These are phyloP conservation scores for Rosalia funebris DNA, from an alignment of 2,888 invertebrate genomes.

Conservation along the genomic window DNA sequence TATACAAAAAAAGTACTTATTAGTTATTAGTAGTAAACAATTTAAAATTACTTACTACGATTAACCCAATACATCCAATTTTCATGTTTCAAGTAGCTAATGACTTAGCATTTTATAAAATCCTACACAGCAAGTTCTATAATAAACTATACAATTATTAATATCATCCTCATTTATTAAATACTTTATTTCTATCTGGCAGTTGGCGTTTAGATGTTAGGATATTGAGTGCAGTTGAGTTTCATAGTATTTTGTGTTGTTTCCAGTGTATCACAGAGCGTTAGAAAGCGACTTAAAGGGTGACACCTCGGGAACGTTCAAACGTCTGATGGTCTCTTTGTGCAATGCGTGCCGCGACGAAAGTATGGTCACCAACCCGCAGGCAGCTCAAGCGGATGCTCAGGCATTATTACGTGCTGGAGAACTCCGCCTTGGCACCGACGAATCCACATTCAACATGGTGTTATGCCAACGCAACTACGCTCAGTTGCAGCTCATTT, in stretches of 20 bases:
- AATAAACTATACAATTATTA: too few relatives aligned
- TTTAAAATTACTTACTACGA: too few relatives aligned
- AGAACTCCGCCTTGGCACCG: slow-evolving; percentile 77
- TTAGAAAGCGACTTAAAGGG: slow-evolving; percentile 73
- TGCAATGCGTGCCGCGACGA: slow-evolving; percentile 86
- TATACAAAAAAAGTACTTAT: too few relatives aligned
- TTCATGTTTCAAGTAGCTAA: too few relatives aligned
- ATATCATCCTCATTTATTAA: too few relatives aligned
- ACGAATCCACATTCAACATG: slow-evolving; percentile 87
- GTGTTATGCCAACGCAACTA: slow-evolving; percentile 83
- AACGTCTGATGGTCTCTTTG: slow-evolving; percentile 86
- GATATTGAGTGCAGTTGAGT: slow-evolving; percentile 7
- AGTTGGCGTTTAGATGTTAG: too few relatives aligned
- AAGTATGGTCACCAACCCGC: slow-evolving; percentile 76
- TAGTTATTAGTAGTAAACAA: too few relatives aligned
- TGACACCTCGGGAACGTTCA: slow-evolving; percentile 93
- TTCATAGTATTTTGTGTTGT: slow-evolving; percentile 33
- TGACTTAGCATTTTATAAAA: too few relatives aligned
- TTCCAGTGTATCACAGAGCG: slow-evolving; percentile 47
- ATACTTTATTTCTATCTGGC: too few relatives aligned
- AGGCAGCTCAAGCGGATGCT: slow-evolving; percentile 82
- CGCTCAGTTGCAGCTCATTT: slow-evolving; percentile 69
- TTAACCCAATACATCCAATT: too few relatives aligned
- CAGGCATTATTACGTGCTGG: slow-evolving; percentile 81
- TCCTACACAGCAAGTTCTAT: too few relatives aligned